A percentile compares a stretch with the other conserved stretches of the same genome.
Evolutionary conservation across 2,888 invertebrate species (phyloP).

Genomic region (Andrena dorsata): DNA sequence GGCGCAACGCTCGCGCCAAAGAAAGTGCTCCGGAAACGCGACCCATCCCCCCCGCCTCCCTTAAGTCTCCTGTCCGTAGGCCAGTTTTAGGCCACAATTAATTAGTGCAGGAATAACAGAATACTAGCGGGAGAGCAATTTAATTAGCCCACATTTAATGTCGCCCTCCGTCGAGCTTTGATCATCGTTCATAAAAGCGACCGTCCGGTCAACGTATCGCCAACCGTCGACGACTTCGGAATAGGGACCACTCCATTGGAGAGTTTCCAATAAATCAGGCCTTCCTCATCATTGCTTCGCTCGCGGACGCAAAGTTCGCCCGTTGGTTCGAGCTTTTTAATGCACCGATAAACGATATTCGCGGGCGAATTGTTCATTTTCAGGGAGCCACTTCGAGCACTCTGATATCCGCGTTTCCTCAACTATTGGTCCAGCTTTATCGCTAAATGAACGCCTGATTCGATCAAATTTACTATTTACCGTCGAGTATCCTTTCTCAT

Average conservation of each 20-base stretch:
- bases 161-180: not conserved
- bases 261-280: not conserved
- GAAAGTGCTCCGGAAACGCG: slow-evolving; percentile 17
- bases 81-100: slow-evolving; percentile 21
- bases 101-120: slow-evolving; percentile 26
- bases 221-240: not conserved
- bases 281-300: not conserved
- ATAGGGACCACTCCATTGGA: not conserved
- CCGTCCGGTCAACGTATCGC: not conserved
- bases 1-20: slow-evolving; percentile 3
- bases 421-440: not conserved
- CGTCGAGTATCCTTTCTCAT: too few relatives aligned
- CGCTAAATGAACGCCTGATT: not conserved
- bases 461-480: too few relatives aligned
- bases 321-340: not conserved
- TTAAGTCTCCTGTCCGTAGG: not conserved
- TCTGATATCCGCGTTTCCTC: not conserved
- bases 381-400: not conserved
- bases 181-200: not conserved
- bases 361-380: not conserved
- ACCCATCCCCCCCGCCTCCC: not conserved
- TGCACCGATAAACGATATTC: not conserved
- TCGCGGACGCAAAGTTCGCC: not conserved
- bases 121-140: slow-evolving; percentile 2
- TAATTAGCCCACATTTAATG: slow-evolving; percentile 38